A percentile compares a stretch with the other conserved stretches of the same genome.
phyloP scores from a whole-genome alignment of 2,113 vertebrate species.

The Sinocyclocheilus rhinocerous region DNA sequence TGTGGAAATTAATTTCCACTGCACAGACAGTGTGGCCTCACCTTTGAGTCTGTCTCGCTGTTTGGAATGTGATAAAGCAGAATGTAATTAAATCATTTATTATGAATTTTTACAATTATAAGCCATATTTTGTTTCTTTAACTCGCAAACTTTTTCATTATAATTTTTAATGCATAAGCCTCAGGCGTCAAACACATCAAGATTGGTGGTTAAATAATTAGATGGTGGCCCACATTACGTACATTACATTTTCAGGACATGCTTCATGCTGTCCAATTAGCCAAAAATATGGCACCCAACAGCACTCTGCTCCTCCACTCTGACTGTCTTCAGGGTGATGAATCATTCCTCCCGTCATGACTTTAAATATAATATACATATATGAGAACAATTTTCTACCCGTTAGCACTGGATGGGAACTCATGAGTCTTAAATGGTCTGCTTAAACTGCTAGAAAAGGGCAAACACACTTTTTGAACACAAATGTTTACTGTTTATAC shows the following conservation, averaged over 20 bases:
- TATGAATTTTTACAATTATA: slow-evolving; percentile 68
- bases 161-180: slow-evolving; percentile 62
- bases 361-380: background rate
- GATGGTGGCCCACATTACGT: slow-evolving; percentile 15
- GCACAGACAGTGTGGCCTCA: slow-evolving; percentile 70
- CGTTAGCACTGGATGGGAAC: background rate
- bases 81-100: slow-evolving; percentile 75
- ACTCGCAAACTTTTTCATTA: slow-evolving; percentile 63
- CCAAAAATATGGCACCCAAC: background rate
- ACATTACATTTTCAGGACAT: slow-evolving; percentile 32
- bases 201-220: slow-evolving; percentile 66
- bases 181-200: slow-evolving; percentile 47
- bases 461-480: background rate
- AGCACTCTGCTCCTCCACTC: background rate
- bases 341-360: background rate
- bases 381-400: background rate
- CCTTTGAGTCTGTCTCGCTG: slow-evolving; percentile 66
- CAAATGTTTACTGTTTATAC: no score
- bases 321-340: slow-evolving; percentile 24
- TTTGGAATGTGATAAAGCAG: slow-evolving; percentile 71
- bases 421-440: slow-evolving; percentile 6
- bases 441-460: slow-evolving; percentile 18
- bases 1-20: slow-evolving; percentile 72
- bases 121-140: slow-evolving; percentile 65
- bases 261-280: slow-evolving; percentile 28